Evolutionary conservation across 1,140 invertebrate species (phyloP).

Genomic region (Diabrotica virgifera): DNA sequence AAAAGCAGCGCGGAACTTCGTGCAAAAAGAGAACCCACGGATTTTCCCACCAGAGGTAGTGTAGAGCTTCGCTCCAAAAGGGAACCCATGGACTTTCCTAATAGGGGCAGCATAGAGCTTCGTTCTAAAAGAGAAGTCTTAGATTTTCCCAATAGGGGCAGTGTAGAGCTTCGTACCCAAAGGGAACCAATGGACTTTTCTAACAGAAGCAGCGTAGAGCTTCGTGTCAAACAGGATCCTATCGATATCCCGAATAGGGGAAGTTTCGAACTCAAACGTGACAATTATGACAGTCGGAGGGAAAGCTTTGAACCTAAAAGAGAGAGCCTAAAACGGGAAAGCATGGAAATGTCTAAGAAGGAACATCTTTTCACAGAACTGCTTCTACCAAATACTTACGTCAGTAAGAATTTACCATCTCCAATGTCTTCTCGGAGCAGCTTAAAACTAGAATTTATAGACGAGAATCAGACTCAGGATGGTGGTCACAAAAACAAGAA

Average conservation of each 20-base stretch:
- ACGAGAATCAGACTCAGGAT: constrained; percentile 16
- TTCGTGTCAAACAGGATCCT: not conserved
- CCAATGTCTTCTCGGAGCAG: not conserved
- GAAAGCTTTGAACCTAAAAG: not conserved
- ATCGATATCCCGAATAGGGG: not conserved
- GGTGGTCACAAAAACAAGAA: constrained; percentile 45
- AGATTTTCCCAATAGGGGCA: not conserved
- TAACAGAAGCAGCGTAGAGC: not conserved
- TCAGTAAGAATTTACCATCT: not conserved
- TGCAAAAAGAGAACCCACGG: not conserved
- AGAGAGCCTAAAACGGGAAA: not conserved
- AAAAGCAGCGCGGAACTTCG: not conserved
- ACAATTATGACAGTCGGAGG: not conserved
- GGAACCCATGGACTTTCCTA: not conserved
- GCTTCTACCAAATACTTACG: not conserved
- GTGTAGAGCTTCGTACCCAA: not conserved
- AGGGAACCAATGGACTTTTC: not conserved
- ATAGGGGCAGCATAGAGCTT: not conserved
- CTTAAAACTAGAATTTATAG: not conserved
- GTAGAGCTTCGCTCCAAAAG: not conserved
- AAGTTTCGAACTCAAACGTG: not conserved
- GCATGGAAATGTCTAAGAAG: not conserved
- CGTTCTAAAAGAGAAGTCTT: not conserved
- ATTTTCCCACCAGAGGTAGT: not conserved
- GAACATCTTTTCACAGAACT: not conserved